Evolutionary conservation across 2,113 vertebrate genomes (phyloP), one percentile per base, ranked within the genome.

Genomic region (Macquaria ambigua): DNA sequence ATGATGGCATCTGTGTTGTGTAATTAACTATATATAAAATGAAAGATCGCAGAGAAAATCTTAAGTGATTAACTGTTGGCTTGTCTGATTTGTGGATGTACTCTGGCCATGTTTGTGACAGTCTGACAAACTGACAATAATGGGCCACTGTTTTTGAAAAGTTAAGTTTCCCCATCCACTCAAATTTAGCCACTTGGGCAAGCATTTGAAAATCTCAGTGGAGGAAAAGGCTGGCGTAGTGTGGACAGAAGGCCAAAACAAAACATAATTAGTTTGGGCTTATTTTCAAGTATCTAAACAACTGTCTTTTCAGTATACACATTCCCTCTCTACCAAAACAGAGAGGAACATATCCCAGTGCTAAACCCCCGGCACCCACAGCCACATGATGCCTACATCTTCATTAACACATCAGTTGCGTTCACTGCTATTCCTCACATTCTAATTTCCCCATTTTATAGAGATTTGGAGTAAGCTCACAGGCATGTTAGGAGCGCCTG

Each of bases 401-500:
- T 79, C 83, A 82, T 82, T 43, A 71, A 58, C 28, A 78, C 64
- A 37, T 74, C 55, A 66, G 31, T 37, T 70, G 73, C 53, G 62
- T 79, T 74, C 43, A 21, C 41, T 62, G 59, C 41, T 83, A 6
- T 43, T 67, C 64, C 3, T 37, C 64, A 58, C 23, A n/a, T 77
- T 80, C 25, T 77, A 59, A 83, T 81, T 83, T 61, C 43, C 41
- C 66, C 39, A 31, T 72, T 74, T 80, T 58, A 14, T 39, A 43
- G 31, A 63, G 79, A 53, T 82, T 78, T 86, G 62, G 61, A 79
- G 56, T 56, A 61, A 79, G 61, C 81, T 84, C 81, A 83, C 64
- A 78, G 77, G 66, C 48, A n/a, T 55, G 72, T 77, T 62, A 12
- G 37, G 46, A 63, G 70, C 3, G 25, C 75, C 80, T 73, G 58